These are phyloP conservation scores for Sebastes iracundus DNA, from an alignment of 2,797 vertebrate species.

Conservation along the genomic window DNA sequence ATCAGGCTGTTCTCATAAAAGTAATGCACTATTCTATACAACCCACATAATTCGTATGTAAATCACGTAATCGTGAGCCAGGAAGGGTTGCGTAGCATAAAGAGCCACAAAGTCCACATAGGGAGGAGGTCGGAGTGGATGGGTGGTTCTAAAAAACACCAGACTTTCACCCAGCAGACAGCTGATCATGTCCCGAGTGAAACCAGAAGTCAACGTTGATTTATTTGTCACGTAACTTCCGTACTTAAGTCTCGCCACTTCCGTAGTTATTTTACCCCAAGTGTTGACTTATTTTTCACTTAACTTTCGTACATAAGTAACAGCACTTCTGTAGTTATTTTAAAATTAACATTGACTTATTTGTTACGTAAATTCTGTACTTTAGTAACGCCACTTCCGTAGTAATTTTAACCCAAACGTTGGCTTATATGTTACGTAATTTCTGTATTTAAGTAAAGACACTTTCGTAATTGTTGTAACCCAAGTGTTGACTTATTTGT, in stretches of 20 bases:
- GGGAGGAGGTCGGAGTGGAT: not conserved
- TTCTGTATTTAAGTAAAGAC: too few species aligned
- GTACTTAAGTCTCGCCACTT: not conserved
- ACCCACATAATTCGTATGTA: not conserved
- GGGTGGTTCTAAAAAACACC: too few species aligned
- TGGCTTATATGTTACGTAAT: not conserved
- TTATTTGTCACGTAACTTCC: not conserved
- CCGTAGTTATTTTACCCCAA: not conserved
- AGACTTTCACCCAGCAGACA: not conserved
- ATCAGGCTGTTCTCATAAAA: too few species aligned
- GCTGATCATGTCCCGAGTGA: not conserved
- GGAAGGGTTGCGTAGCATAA: not conserved
- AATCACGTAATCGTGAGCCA: not conserved
- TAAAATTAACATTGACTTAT: too few species aligned
- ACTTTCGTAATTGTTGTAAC: too few species aligned
- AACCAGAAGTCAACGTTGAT: not conserved
- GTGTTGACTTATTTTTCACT: too few species aligned
- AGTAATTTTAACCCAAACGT: not conserved
- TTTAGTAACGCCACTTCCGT: too few species aligned
- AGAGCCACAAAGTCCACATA: not conserved
- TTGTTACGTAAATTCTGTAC: too few species aligned
- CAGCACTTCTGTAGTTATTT: too few species aligned
- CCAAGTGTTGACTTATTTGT: not conserved
- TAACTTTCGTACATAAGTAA: too few species aligned
- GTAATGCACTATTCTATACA: too few species aligned